These are phyloP conservation scores for Halictus ligatus DNA, from an alignment of 2,888 invertebrate species.

Conservation along the genomic window DNA sequence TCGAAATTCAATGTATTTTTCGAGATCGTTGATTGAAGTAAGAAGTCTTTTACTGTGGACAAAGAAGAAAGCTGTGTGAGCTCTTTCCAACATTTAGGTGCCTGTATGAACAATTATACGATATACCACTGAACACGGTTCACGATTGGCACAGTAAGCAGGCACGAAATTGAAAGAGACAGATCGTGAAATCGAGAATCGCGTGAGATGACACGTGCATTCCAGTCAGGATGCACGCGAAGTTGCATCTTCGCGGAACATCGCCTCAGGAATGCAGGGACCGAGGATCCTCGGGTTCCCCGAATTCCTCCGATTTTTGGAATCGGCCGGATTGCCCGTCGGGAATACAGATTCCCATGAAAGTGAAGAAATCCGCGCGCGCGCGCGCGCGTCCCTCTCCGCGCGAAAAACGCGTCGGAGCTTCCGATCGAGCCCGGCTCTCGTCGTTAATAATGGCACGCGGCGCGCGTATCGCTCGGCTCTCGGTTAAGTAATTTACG, in stretches of 20 bases:
- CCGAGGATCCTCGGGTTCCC: background rate
- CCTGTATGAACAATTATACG: background rate
- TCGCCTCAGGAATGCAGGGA: background rate
- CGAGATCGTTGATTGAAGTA: too few species aligned
- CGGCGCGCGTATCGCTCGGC: constrained; percentile 6
- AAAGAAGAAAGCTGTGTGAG: too few species aligned
- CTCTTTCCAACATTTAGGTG: too few species aligned
- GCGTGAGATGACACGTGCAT: background rate
- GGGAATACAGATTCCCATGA: background rate
- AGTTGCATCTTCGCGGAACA: background rate
- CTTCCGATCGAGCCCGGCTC: constrained; percentile 8
- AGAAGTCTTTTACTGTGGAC: too few species aligned
- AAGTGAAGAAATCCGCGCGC: background rate
- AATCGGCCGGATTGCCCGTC: background rate
- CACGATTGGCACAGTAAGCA: background rate
- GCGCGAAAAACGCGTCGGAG: background rate
- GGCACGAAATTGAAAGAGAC: background rate
- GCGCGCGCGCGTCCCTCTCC: background rate
- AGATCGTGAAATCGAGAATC: background rate
- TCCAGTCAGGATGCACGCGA: background rate
- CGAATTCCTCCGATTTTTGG: constrained; percentile 19
- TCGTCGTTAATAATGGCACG: constrained; percentile 12
- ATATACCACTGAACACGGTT: background rate
- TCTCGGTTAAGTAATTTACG: constrained; percentile 4
- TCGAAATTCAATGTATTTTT: too few species aligned